phyloP scores from a whole-genome alignment of 2,797 vertebrate species.

The Gallinago solitaria region DNA sequence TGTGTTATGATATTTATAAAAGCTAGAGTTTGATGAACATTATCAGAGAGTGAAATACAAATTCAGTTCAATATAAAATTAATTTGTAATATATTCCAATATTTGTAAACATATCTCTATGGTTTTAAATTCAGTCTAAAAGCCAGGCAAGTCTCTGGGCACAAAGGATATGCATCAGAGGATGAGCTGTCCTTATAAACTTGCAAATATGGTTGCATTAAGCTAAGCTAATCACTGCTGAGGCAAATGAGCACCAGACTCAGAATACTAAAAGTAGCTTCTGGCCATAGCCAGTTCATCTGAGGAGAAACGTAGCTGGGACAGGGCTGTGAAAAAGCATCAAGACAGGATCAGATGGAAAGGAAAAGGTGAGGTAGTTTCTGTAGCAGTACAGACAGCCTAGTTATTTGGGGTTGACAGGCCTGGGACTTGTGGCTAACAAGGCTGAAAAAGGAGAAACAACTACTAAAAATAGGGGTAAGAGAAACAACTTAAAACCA shows the following conservation, averaged over 20 bases:
- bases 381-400: neutral
- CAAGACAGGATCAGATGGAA: neutral
- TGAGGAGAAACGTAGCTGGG: neutral
- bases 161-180: neutral
- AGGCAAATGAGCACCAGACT: neutral
- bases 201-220: neutral
- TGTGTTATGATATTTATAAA: neutral
- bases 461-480: neutral
- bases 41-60: neutral
- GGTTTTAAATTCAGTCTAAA: neutral
- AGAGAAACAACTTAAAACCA: neutral
- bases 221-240: slow-evolving; percentile 8
- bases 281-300: neutral
- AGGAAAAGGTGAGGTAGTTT: neutral
- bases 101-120: slow-evolving; percentile 1
- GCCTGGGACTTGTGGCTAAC: neutral
- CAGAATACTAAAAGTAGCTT: neutral
- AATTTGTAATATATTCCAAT: neutral
- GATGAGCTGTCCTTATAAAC: neutral
- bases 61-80: neutral
- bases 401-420: neutral
- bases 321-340: neutral
- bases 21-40: neutral
- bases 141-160: neutral
- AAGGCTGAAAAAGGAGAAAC: neutral